A percentile compares a stretch with the other conserved stretches of the same genome.
Evolutionary conservation across 2,113 vertebrate species (phyloP).

Genomic region (Thunnus thynnus): DNA sequence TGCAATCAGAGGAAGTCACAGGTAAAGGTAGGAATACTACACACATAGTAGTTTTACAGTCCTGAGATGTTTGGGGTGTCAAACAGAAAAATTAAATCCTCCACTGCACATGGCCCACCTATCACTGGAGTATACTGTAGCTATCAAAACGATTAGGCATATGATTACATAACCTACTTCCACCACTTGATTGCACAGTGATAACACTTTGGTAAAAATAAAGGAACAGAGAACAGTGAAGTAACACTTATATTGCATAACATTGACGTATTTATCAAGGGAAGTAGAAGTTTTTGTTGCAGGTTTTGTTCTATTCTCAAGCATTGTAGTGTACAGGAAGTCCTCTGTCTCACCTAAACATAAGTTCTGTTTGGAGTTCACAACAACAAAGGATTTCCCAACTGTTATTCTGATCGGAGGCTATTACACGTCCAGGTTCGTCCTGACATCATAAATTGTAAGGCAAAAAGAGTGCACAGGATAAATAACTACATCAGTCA

Average conservation of each 20-base stretch:
- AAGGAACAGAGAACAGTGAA: slow-evolving; percentile 46
- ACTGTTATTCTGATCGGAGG: not conserved
- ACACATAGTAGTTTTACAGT: not conserved
- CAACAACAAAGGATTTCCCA: slow-evolving; percentile 21
- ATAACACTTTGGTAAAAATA: slow-evolving; percentile 65
- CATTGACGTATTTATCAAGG: not conserved
- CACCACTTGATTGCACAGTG: slow-evolving; percentile 34
- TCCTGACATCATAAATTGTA: not conserved
- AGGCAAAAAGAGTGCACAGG: not conserved
- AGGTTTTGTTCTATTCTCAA: slow-evolving; percentile 25
- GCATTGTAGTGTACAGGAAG: slow-evolving; percentile 36
- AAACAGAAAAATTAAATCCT: slow-evolving; percentile 7
- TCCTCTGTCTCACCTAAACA: slow-evolving; percentile 23
- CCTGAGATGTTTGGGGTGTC: not conserved
- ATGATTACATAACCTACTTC: slow-evolving; percentile 56
- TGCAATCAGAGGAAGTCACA: too few species aligned
- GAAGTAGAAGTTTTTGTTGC: not conserved
- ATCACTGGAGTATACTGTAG: not conserved
- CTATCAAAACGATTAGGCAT: slow-evolving; percentile 13
- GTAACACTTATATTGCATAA: slow-evolving; percentile 49
- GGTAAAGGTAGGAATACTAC: too few species aligned
- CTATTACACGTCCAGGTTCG: not conserved
- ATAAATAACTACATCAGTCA: not conserved
- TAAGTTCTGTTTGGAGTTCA: slow-evolving; percentile 7
- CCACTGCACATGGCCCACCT: not conserved